Evolutionary conservation across 1,140 invertebrate species (phyloP), one percentile per base, ranked within the genome.

Genomic region (Penaeus chinensis): DNA sequence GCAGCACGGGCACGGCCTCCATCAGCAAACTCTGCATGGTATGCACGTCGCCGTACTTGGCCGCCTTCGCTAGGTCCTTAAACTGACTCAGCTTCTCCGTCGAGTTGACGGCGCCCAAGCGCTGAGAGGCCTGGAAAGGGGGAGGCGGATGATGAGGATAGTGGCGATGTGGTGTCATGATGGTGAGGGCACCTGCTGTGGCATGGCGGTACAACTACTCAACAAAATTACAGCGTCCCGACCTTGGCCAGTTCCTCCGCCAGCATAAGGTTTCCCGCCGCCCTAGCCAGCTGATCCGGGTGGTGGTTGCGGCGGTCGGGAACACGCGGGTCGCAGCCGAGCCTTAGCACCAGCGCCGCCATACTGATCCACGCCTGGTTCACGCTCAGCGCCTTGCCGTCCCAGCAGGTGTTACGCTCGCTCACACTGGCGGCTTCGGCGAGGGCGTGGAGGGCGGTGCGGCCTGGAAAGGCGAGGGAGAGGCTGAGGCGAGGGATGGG

Each of bases 381-480:
- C 60, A 87, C 85, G 77, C 80, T 82, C 27, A 87, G 37, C 18
- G 85, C 71, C 66, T 82, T 81, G 8, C 85, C 85, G 32, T 82
- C 85, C 85, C 85, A 87, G 54, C 85, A 87, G 20, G 85, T 87
- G 20, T 76, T 81, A 18, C 71, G 69, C 24, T 87, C 85, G 22
- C 80, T 82, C 3, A 66, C 54, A 19, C 69, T 87, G 11, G 85
- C 79, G 27, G 76, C 65, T 24, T 87, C 85, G n/a, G 81, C 71
- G 32, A 87, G 85, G n/a, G 69, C 60, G 61, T 87, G 85, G 20
- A 87, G 80, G 7, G 85, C 79, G 11, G 79, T 82, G 47, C 32
- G 76, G 27, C 85, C 85, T 87, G 85, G 22, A 54, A 16, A 8
- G 10, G 54, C 16, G 54, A 13, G 11, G 54, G 54, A 54, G 54